Percentiles rank a stretch among this genome's conserved stretches.
These are phyloP conservation scores for Rhinolophus ferrumequinum DNA, from an alignment of 2,113 vertebrate species.

Conservation along the genomic window DNA sequence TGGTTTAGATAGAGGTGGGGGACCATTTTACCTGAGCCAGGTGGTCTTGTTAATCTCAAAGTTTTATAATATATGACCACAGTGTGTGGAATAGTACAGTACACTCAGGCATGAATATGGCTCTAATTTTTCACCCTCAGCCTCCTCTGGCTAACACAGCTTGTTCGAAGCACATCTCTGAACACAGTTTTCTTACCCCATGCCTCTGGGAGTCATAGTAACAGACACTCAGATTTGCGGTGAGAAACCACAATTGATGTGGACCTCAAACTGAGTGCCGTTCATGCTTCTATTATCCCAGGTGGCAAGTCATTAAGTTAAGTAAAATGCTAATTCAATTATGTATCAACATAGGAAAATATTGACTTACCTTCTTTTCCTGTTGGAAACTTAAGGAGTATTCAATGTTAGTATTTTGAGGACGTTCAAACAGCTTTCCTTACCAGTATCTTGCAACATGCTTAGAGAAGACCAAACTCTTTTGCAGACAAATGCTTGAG, in stretches of 20 bases:
- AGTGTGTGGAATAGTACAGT: not conserved
- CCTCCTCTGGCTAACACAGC: not conserved
- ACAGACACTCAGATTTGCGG: not conserved
- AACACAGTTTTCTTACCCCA: not conserved
- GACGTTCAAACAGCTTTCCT: constrained; percentile 34
- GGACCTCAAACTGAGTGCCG: not conserved
- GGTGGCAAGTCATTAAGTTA: constrained; percentile 65
- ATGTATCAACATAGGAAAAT: constrained; percentile 56
- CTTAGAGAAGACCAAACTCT: not conserved
- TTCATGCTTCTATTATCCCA: constrained; percentile 21
- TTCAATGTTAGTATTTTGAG: constrained; percentile 50
- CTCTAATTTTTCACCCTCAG: not conserved
- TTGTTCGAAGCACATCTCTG: not conserved
- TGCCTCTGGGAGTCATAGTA: not conserved
- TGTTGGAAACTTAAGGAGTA: constrained; percentile 41
- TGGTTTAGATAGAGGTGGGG: not conserved
- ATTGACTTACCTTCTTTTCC: constrained; percentile 63
- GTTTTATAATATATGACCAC: not conserved
- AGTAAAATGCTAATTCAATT: constrained; percentile 65
- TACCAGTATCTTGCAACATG: not conserved
- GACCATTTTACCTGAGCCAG: not conserved
- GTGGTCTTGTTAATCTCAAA: not conserved
- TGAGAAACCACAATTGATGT: constrained; percentile 2
- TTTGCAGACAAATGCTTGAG: not conserved
- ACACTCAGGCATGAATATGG: not conserved